phyloP scores from a whole-genome alignment of 2,113 vertebrate genomes.

The Brachypteracias leptosomus region DNA sequence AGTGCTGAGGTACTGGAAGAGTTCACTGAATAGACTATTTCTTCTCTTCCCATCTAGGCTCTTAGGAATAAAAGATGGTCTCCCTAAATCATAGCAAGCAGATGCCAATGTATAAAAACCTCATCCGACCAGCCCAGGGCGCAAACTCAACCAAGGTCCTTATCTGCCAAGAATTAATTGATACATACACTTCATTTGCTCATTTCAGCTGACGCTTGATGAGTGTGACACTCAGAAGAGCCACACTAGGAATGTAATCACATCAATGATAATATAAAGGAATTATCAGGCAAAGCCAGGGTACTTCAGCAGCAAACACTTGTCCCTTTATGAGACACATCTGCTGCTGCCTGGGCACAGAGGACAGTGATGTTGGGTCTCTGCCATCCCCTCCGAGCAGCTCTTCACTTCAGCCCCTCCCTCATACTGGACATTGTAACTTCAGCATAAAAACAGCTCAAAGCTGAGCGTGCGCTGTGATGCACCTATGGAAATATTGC shows the following conservation, averaged over 20 bases:
- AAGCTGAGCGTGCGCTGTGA: not conserved
- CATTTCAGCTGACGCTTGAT: not conserved
- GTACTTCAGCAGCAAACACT: not conserved
- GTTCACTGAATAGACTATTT: not conserved
- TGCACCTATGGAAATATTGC: accelerated
- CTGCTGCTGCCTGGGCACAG: not conserved
- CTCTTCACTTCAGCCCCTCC: not conserved
- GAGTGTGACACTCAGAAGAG: not conserved
- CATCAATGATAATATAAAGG: not conserved
- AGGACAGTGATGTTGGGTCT: accelerated
- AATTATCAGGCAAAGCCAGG: not conserved
- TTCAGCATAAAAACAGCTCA: not conserved
- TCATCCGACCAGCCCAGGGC: not conserved
- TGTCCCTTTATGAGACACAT: accelerated
- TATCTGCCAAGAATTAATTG: not conserved
- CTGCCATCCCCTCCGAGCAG: accelerated
- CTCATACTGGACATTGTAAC: accelerated
- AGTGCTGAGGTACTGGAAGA: not conserved
- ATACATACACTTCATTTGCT: not conserved
- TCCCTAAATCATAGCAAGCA: accelerated
- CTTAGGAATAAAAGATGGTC: not conserved
- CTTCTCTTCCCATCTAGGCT: not conserved
- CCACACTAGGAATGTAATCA: accelerated
- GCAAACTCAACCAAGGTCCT: not conserved
- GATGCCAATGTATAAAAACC: not conserved